Conservation (phyloP, 2,797 vertebrate species). For the Iguana delicatissima region DNA sequence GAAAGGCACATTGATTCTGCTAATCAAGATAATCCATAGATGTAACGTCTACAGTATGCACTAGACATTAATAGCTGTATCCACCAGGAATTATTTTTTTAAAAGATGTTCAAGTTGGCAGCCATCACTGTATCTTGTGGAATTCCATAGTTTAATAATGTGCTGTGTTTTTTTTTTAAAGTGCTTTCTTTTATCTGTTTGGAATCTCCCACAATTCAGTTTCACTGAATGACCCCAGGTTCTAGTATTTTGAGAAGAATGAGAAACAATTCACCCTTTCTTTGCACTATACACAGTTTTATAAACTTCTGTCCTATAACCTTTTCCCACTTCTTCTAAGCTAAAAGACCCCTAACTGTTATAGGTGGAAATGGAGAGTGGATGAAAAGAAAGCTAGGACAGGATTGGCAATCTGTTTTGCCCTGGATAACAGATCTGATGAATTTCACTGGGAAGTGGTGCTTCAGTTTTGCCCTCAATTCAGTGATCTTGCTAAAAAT, state of each 20-base stretch:
- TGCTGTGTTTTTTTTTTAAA: neutral
- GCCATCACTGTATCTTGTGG: neutral
- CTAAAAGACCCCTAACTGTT: neutral
- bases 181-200: neutral
- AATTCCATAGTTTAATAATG: neutral
- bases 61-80: too few species aligned
- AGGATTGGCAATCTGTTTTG: too few species aligned
- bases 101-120: neutral
- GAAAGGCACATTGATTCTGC: neutral
- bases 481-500: too few species aligned
- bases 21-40: neutral
- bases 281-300: neutral
- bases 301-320: neutral
- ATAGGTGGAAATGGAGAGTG: neutral
- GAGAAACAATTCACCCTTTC: neutral
- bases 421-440: too few species aligned
- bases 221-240: too few species aligned
- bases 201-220: neutral
- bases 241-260: too few species aligned
- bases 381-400: neutral
- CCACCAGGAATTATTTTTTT: neutral
- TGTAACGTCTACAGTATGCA: too few species aligned
- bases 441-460: too few species aligned
- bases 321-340: neutral
- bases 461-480: too few species aligned